Evolutionary conservation across 2,888 invertebrate species (phyloP), one percentile per base, ranked within the genome.

Genomic region (Nephrotoma appendiculata): DNA sequence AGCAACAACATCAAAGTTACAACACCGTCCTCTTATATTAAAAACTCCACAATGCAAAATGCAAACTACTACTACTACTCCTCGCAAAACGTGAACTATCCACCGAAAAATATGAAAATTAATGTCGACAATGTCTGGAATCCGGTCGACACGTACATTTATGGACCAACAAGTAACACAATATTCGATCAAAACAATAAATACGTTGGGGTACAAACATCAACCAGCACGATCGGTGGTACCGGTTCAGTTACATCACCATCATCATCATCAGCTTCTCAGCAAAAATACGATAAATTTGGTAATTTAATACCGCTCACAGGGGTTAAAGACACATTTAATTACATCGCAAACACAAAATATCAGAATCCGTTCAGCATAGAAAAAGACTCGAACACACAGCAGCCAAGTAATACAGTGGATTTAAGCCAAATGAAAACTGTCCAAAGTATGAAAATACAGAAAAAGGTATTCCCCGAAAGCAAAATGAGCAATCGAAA

Each of bases 121-220:
- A 91, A 91, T 88, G 90, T 91, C 88, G 91, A 91, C 89, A 91
- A 91, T 88, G 92, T 91, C 85, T 92, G 92, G 92, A 92, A 92
- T 88, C 92, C 92, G 57, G 92, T 92, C 45, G 92, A 92, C 88
- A 92, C 90, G 44, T 92, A 92, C 88, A 91, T 92, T 87, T 92
- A 92, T 85, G 92, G 92, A 0, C 92, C 92, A 85, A 92, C 92
- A 6, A 91, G 91, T 88, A 91, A 92, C 15, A 92, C 92, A 87
- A 90, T 92, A 86, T 92, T 91, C 87, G 92, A 92, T 89, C 91
- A 92, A 88, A 91, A 91, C 88, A 92, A 91, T 88, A 91, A 91
- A 89, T 91, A 92, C 87, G 90, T 91, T 9, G 91, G 91, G 52
- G 6, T 71, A 31, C 71, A 71, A 71, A 71, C 71, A 31, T 71